phyloP scores from a whole-genome alignment of 2,888 invertebrate genomes.

The Rotaria magnacalcarata region DNA sequence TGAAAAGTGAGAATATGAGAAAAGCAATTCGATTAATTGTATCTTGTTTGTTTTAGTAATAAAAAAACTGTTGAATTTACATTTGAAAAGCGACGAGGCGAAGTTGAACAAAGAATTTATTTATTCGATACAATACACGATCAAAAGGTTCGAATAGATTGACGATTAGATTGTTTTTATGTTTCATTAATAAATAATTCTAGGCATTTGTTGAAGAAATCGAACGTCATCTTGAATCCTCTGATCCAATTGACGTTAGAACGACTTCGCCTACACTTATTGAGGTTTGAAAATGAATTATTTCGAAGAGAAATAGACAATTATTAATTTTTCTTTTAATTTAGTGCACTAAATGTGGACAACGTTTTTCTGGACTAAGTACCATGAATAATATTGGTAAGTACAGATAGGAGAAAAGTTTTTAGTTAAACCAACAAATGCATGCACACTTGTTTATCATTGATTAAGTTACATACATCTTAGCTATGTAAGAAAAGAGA shows the following conservation, averaged over 20 bases:
- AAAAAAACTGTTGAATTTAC: neutral
- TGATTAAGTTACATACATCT: too few species aligned
- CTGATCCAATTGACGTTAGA: neutral
- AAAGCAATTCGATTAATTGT: too few species aligned
- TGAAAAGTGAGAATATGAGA: neutral
- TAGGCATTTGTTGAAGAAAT: slow-evolving; percentile 22
- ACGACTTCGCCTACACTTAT: neutral
- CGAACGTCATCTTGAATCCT: neutral
- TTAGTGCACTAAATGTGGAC: slow-evolving; percentile 9
- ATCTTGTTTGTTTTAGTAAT: neutral
- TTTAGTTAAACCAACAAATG: too few species aligned
- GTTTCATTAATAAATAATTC: neutral
- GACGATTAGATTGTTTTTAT: neutral
- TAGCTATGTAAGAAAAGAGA: too few species aligned
- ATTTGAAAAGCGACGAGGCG: neutral
- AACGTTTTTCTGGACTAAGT: neutral
- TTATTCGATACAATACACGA: slow-evolving; percentile 7
- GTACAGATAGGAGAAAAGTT: neutral
- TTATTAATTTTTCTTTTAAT: neutral
- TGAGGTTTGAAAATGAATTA: neutral
- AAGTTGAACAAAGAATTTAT: neutral
- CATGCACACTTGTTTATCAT: too few species aligned
- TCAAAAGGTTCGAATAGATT: neutral
- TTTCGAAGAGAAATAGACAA: neutral
- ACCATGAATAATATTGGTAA: neutral